Evolutionary conservation across 2,888 invertebrate species (phyloP).

Genomic region (Chymomyza amoena): DNA sequence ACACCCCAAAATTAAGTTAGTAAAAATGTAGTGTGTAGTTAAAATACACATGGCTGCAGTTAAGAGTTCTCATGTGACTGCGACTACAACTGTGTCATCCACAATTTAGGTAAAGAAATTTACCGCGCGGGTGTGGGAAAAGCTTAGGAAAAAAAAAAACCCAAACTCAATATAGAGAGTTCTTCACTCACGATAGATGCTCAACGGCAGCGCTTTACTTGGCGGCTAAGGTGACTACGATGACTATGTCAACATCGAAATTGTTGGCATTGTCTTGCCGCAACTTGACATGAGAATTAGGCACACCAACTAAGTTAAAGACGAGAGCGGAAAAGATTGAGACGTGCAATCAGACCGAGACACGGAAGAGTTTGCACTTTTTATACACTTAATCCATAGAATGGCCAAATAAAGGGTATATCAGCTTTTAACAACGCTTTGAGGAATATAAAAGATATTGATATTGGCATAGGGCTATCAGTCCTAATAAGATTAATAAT

Average conservation of each 20-base stretch:
- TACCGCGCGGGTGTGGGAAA: slow-evolving; percentile 46
- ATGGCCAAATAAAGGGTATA: neutral
- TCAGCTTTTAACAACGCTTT: neutral
- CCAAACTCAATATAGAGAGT: slow-evolving; percentile 20
- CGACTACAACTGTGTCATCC: slow-evolving; percentile 47
- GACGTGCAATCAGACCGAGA: neutral
- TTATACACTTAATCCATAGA: neutral
- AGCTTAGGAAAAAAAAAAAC: slow-evolving; percentile 52
- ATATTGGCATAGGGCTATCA: no score
- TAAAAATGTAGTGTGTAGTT: neutral
- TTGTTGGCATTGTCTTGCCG: slow-evolving; percentile 52
- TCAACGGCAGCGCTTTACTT: neutral
- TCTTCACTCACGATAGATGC: slow-evolving; percentile 37
- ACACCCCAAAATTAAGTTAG: neutral
- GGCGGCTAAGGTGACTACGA: slow-evolving; percentile 4
- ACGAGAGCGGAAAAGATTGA: neutral
- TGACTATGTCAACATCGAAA: slow-evolving; percentile 10
- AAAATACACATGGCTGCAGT: slow-evolving; percentile 21
- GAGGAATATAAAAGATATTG: no score
- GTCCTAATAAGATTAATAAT: no score
- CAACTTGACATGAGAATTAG: slow-evolving; percentile 65
- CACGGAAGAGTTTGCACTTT: slow-evolving; percentile 7
- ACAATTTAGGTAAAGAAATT: slow-evolving; percentile 6
- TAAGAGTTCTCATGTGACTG: slow-evolving; percentile 8
- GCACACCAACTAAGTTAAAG: slow-evolving; percentile 45